A percentile compares a stretch with the other conserved stretches of the same genome.
phyloP scores from a whole-genome alignment of 2,888 invertebrate species.

The Orthonychiurus folsomi region DNA sequence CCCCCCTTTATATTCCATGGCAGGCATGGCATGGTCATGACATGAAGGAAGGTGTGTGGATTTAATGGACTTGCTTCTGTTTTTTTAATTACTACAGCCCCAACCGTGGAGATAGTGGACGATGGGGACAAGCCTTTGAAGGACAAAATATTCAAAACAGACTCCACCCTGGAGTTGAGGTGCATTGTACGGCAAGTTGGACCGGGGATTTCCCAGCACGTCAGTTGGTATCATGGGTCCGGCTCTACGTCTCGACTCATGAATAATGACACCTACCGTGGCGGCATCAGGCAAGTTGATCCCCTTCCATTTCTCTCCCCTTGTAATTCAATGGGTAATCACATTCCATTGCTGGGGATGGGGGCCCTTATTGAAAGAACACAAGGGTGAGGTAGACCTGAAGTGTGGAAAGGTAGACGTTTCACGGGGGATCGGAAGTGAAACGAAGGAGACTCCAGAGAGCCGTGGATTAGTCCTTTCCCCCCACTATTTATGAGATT shows the following conservation, averaged over 20 bases:
- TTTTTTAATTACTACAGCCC: slow-evolving; percentile 41
- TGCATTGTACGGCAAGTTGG: slow-evolving; percentile 42
- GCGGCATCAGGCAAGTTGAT: slow-evolving; percentile 41
- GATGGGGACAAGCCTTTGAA: slow-evolving; percentile 43
- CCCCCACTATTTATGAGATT: background rate
- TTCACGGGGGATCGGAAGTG: background rate
- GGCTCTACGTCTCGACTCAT: slow-evolving; percentile 33
- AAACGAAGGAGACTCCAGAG: background rate
- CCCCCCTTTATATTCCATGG: too few species aligned
- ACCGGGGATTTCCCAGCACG: slow-evolving; percentile 41
- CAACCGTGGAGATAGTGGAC: slow-evolving; percentile 44
- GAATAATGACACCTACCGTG: slow-evolving; percentile 42
- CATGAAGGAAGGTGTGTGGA: background rate
- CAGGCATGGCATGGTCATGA: too few species aligned
- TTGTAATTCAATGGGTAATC: too few species aligned
- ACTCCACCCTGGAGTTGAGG: slow-evolving; percentile 44
- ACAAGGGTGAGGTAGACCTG: too few species aligned
- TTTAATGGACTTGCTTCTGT: background rate
- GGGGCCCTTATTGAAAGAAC: too few species aligned
- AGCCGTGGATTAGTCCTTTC: background rate
- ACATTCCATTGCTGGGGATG: too few species aligned
- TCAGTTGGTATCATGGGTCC: slow-evolving; percentile 34
- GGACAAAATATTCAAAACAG: slow-evolving; percentile 43
- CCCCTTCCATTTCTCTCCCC: background rate
- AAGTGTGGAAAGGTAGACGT: too few species aligned